A percentile compares a stretch with the other conserved stretches of the same genome.
phyloP scores from a whole-genome alignment of 2,888 invertebrate species.

The Leptopterna dolabrata region DNA sequence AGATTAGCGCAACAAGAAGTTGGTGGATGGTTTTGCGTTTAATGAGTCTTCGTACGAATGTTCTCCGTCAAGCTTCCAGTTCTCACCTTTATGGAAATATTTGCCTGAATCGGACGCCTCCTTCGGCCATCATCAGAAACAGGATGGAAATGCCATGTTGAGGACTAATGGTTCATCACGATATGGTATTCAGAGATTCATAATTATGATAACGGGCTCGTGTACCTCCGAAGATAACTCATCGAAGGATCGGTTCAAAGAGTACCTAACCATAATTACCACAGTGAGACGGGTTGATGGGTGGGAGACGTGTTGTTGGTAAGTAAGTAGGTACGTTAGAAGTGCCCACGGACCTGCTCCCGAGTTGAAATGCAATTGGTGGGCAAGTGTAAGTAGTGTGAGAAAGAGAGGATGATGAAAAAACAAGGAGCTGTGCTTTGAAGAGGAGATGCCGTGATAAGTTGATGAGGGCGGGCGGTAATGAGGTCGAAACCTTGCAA shows the following conservation, averaged over 20 bases:
- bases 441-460: conserved; percentile 43
- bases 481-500: conserved; percentile 50
- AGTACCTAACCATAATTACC: conserved; percentile 24
- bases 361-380: background rate
- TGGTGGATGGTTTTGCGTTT: background rate
- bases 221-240: conserved; percentile 4
- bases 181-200: background rate
- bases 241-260: conserved; percentile 18
- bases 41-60: background rate
- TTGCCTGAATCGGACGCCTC: background rate
- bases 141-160: background rate
- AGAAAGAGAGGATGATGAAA: background rate
- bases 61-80: background rate
- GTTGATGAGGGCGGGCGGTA: conserved; percentile 50
- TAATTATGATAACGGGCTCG: background rate
- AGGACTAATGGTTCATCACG: background rate
- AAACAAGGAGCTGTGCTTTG: background rate
- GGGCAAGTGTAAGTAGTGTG: too few species aligned
- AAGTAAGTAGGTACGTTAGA: background rate
- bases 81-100: background rate
- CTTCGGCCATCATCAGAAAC: background rate
- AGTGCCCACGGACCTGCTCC: background rate
- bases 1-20: background rate
- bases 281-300: background rate
- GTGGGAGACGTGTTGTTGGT: background rate